Evolutionary conservation across 1,140 invertebrate genomes (phyloP).

Genomic region (Drosophila tropicalis): DNA sequence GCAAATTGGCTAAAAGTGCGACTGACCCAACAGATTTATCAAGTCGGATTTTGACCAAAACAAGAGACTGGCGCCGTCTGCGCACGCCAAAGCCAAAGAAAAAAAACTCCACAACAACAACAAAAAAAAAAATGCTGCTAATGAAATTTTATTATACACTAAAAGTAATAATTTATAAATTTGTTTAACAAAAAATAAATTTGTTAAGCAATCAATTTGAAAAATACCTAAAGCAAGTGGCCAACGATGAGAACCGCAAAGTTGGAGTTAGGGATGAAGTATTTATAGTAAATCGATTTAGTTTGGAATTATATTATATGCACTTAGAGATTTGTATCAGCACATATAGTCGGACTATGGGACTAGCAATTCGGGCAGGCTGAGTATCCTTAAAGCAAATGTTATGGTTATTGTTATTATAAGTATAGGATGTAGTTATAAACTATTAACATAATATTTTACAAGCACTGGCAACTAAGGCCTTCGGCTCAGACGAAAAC

Average conservation of each 20-base stretch:
- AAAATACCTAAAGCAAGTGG: constrained; percentile 62
- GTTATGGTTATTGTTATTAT: too few relatives aligned
- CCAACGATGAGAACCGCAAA: constrained; percentile 25
- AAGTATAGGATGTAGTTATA: too few relatives aligned
- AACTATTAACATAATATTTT: too few relatives aligned
- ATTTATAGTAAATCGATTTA: constrained; percentile 1
- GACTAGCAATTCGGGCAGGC: too few relatives aligned
- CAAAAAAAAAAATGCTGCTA: constrained; percentile 56
- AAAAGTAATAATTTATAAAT: constrained; percentile 79
- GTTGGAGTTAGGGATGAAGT: neutral
- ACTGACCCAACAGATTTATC: constrained; percentile 13
- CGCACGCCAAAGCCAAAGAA: constrained; percentile 34
- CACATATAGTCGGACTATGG: too few relatives aligned
- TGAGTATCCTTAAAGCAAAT: too few relatives aligned
- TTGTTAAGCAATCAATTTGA: constrained; percentile 75
- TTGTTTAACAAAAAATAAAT: constrained; percentile 79
- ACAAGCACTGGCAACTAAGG: too few relatives aligned
- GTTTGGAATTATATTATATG: neutral
- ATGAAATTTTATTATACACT: constrained; percentile 79
- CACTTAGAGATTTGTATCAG: neutral
- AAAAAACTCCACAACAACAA: constrained; percentile 7
- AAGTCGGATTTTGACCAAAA: constrained; percentile 49
- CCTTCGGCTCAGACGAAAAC: too few relatives aligned
- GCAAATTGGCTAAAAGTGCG: constrained; percentile 13
- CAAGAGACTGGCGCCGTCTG: constrained; percentile 57